Evolutionary conservation across 92 coral and sea anemone genomes (phyloP).

Genomic region (Micromussa lordhowensis): DNA sequence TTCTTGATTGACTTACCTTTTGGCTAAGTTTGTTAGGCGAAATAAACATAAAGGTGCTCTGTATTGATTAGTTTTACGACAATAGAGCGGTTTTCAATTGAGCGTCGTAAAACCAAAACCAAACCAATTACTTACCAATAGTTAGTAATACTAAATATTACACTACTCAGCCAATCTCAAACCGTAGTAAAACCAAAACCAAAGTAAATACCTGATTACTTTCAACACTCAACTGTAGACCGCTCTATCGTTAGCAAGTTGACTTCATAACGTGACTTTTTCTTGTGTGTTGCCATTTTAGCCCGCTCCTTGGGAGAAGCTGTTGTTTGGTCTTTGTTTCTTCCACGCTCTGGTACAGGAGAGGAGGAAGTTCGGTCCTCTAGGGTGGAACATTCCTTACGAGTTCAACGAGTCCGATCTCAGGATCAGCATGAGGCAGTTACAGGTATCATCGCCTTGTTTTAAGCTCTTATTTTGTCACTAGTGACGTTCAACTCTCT

Average conservation of each 20-base stretch:
- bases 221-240: too few species aligned
- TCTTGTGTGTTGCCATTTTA: constrained; percentile 5
- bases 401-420: constrained; percentile 99
- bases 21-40: neutral
- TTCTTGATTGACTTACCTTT: neutral
- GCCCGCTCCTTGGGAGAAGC: constrained; percentile 90
- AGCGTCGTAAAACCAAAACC: too few species aligned
- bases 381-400: constrained; percentile 99
- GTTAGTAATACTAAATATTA: too few species aligned
- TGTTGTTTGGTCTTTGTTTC: constrained; percentile 94
- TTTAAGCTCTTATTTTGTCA: neutral
- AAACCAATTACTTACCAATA: too few species aligned
- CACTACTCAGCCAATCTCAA: too few species aligned
- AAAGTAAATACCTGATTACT: too few species aligned
- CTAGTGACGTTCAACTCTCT: neutral
- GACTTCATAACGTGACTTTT: neutral
- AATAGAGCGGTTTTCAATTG: too few species aligned
- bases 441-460: constrained; percentile 62
- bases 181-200: too few species aligned
- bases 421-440: constrained; percentile 95
- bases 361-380: constrained; percentile 96
- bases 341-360: constrained; percentile 99
- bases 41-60: neutral
- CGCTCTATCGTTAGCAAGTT: neutral
- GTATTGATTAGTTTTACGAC: neutral